Conservation (phyloP, 2,113 vertebrate genomes). For the Cromileptes altivelis region DNA sequence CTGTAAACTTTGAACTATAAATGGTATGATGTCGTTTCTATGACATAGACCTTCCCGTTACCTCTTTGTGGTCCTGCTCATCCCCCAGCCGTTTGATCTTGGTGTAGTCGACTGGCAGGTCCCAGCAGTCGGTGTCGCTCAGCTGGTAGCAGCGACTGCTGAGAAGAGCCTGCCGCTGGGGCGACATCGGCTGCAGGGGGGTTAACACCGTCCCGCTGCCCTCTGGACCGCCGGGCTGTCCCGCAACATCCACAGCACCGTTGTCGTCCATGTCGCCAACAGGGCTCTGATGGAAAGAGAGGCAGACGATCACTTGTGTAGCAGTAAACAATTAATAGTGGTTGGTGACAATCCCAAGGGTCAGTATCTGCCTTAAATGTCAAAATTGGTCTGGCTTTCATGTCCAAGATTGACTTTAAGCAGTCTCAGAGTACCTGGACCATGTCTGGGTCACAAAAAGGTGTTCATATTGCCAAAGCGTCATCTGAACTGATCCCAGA, state of each 20-base stretch:
- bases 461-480: background rate
- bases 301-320: background rate
- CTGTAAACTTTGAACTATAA: background rate
- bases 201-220: constrained; percentile 94
- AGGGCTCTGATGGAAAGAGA: constrained; percentile 87
- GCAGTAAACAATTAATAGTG: background rate
- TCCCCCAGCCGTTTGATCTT: constrained; percentile 96
- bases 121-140: constrained; percentile 95
- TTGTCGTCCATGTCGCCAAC: constrained; percentile 93
- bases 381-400: too few species aligned
- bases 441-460: too few species aligned
- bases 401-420: too few species aligned
- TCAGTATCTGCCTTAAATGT: too few species aligned
- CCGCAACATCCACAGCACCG: constrained; percentile 90
- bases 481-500: background rate
- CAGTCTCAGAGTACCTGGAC: too few species aligned
- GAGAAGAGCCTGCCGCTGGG: constrained; percentile 95
- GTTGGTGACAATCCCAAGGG: background rate
- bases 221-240: constrained; percentile 88
- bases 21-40: background rate
- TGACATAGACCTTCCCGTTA: constrained; percentile 66
- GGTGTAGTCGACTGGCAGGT: constrained; percentile 96
- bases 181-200: constrained; percentile 97
- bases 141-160: constrained; percentile 95
- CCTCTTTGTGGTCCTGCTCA: constrained; percentile 91